These are phyloP conservation scores for Periphyllus acericola DNA, from an alignment of 2,888 invertebrate species.

Conservation along the genomic window DNA sequence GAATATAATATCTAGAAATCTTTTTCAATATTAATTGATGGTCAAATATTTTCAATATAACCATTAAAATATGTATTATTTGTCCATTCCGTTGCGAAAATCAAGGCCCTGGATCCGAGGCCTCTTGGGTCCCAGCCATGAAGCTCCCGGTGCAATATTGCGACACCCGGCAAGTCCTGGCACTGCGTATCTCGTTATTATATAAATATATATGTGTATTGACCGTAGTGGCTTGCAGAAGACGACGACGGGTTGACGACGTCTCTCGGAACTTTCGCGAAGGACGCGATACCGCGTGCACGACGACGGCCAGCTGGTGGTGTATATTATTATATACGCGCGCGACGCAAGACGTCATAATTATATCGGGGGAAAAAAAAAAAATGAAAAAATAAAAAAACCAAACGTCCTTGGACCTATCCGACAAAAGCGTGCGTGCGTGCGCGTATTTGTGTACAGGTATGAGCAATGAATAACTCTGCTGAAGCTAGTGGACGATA, in stretches of 20 bases:
- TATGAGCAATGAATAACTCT: neutral
- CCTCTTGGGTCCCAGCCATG: no score
- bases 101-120: no score
- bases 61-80: no score
- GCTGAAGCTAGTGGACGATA: neutral
- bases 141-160: no score
- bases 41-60: no score
- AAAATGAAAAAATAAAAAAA: conserved; percentile 15
- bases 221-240: no score
- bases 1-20: no score
- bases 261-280: conserved; percentile 29
- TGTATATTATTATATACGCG: neutral
- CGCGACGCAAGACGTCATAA: conserved; percentile 46
- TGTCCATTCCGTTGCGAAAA: no score
- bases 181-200: no score
- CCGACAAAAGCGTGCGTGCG: conserved; percentile 14
- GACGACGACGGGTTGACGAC: neutral
- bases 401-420: conserved; percentile 50
- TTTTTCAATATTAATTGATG: no score
- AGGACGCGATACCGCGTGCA: neutral
- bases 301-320: neutral
- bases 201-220: no score
- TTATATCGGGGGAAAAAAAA: conserved; percentile 28
- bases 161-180: no score
- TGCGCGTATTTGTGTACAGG: neutral